phyloP scores from a whole-genome alignment of 2,888 invertebrate genomes.

The Eugnorisma glareosa region DNA sequence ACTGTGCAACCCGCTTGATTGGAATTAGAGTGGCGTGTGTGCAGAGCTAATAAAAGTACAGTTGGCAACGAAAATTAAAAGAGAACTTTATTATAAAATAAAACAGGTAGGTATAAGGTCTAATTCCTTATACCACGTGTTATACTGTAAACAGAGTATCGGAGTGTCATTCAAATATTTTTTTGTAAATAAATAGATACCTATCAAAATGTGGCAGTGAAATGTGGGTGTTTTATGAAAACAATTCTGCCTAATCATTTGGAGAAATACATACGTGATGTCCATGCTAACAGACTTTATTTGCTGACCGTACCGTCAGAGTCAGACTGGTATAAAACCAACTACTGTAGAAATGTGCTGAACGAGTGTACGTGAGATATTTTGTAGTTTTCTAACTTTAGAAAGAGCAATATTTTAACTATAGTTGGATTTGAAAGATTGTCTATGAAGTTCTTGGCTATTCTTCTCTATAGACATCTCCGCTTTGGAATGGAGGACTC shows the following conservation, averaged over 20 bases:
- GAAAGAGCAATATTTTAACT: neutral
- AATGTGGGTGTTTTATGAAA: neutral
- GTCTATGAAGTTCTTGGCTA: neutral
- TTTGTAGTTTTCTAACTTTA: neutral
- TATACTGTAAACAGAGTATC: neutral
- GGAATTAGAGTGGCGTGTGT: constrained; percentile 47
- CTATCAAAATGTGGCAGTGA: too few species aligned
- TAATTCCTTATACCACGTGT: neutral
- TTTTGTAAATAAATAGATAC: neutral
- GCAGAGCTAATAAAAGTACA: constrained; percentile 38
- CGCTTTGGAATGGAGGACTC: neutral
- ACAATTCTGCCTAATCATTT: neutral
- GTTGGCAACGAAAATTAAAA: neutral
- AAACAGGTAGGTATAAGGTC: neutral
- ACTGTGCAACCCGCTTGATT: constrained; percentile 45
- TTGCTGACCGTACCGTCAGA: constrained; percentile 3
- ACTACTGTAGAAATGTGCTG: constrained; percentile 6
- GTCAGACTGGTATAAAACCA: constrained; percentile 3
- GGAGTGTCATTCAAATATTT: neutral
- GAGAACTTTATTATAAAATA: neutral
- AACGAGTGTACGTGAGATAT: constrained; percentile 7
- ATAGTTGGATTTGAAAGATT: neutral
- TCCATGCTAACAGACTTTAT: neutral
- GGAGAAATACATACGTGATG: too few species aligned
- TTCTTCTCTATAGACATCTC: neutral